Conservation (phyloP, 2,888 invertebrate genomes). For the Ommatoiulus sabulosus region DNA sequence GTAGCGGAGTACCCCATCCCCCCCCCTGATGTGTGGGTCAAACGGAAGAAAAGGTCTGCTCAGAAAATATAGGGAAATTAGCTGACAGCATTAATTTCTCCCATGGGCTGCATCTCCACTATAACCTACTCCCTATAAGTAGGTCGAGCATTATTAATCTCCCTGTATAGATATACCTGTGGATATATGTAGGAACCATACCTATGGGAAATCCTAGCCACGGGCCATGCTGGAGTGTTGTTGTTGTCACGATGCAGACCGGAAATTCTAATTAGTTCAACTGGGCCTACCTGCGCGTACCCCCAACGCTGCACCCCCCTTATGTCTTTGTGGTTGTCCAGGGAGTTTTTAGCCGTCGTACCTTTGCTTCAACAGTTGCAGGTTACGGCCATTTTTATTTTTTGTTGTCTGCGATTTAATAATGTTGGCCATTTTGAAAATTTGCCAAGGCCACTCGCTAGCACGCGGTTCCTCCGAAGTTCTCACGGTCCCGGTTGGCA, state of each 20-base stretch:
- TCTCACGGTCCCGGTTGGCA: conserved; percentile 46
- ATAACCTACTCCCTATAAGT: conserved; percentile 28
- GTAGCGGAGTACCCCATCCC: not conserved
- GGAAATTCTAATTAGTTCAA: conserved; percentile 43
- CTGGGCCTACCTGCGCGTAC: conserved; percentile 22
- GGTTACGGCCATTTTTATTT: not conserved
- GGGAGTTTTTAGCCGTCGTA: not conserved
- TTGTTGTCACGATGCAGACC: conserved; percentile 47
- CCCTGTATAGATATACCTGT: not conserved
- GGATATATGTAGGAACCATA: not conserved
- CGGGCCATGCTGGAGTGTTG: conserved; percentile 20
- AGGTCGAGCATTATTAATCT: not conserved
- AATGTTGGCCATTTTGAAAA: conserved; percentile 41
- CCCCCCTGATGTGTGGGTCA: conserved; percentile 1
- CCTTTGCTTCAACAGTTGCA: not conserved
- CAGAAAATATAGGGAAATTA: conserved; percentile 41
- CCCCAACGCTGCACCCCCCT: conserved; percentile 20
- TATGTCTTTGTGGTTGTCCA: conserved; percentile 38
- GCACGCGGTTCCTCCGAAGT: not conserved
- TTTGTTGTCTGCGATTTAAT: conserved; percentile 11
- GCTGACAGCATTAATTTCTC: conserved; percentile 39
- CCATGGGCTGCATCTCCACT: conserved; percentile 38
- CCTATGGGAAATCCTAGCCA: conserved; percentile 32
- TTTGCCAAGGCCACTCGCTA: not conserved
- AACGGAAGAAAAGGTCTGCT: conserved; percentile 45